A percentile compares a stretch with the other conserved stretches of the same genome.
phyloP scores from a whole-genome alignment of 2,888 invertebrate species.

The Branchellion lobata region DNA sequence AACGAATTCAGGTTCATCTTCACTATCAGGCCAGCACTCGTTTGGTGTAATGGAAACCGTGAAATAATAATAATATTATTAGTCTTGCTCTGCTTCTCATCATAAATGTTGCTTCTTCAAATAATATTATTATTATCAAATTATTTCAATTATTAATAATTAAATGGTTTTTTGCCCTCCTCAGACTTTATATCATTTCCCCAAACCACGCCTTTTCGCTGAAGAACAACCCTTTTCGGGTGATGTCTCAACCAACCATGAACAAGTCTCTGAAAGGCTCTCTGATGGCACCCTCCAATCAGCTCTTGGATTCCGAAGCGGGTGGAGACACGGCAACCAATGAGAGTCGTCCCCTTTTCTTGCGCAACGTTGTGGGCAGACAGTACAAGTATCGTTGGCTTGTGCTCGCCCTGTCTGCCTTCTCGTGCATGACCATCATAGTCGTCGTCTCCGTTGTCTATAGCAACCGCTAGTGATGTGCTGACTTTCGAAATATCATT shows the following conservation, averaged over 20 bases:
- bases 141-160: too few relatives aligned
- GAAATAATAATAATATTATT: too few relatives aligned
- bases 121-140: too few relatives aligned
- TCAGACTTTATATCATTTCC: conserved; percentile 23
- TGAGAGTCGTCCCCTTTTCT: conserved; percentile 51
- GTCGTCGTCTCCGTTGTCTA: conserved; percentile 53
- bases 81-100: too few relatives aligned
- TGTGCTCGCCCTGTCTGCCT: conserved; percentile 50
- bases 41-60: too few relatives aligned
- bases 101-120: too few relatives aligned
- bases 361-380: conserved; percentile 51
- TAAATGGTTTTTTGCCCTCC: neutral
- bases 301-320: conserved; percentile 20
- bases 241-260: neutral
- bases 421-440: conserved; percentile 52
- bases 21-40: conserved; percentile 43
- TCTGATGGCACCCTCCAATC: conserved; percentile 30
- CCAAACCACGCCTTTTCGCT: neutral
- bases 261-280: neutral
- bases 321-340: conserved; percentile 26
- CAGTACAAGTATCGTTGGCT: conserved; percentile 52
- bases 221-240: neutral
- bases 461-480: conserved; percentile 51
- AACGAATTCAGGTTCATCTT: conserved; percentile 46
- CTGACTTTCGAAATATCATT: too few relatives aligned